phyloP scores from a whole-genome alignment of 2,113 vertebrate species.

The Vimba vimba region DNA sequence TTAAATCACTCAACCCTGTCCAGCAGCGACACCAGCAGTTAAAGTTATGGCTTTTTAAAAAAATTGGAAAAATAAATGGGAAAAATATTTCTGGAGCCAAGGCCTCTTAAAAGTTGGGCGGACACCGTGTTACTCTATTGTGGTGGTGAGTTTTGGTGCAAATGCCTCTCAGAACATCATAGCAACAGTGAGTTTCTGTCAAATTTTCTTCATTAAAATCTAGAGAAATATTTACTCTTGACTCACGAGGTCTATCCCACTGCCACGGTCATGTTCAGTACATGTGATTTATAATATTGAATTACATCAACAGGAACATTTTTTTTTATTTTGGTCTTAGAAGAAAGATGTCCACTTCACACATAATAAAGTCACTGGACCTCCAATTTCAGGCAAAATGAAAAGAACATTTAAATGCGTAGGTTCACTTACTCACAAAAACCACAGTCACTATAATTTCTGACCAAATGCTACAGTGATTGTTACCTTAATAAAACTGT shows the following conservation, averaged over 20 bases:
- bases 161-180: too few species aligned
- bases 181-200: background rate
- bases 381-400: background rate
- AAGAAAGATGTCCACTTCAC: background rate
- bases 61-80: background rate
- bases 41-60: background rate
- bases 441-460: slow-evolving; percentile 10
- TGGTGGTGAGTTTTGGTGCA: background rate
- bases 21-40: too few species aligned
- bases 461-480: background rate
- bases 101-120: background rate
- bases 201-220: background rate
- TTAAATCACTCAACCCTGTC: too few species aligned
- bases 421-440: background rate
- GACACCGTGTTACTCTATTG: background rate
- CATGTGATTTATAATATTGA: background rate
- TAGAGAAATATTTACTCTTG: background rate
- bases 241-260: background rate
- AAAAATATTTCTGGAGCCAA: background rate
- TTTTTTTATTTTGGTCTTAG: background rate
- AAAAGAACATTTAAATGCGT: background rate
- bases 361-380: slow-evolving; percentile 3
- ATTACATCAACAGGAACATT: slow-evolving; percentile 4
- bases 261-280: background rate
- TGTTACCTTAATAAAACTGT: slow-evolving; percentile 4